These are phyloP conservation scores for Drosophila cardini DNA, from an alignment of 1,140 invertebrate genomes.

Conservation along the genomic window DNA sequence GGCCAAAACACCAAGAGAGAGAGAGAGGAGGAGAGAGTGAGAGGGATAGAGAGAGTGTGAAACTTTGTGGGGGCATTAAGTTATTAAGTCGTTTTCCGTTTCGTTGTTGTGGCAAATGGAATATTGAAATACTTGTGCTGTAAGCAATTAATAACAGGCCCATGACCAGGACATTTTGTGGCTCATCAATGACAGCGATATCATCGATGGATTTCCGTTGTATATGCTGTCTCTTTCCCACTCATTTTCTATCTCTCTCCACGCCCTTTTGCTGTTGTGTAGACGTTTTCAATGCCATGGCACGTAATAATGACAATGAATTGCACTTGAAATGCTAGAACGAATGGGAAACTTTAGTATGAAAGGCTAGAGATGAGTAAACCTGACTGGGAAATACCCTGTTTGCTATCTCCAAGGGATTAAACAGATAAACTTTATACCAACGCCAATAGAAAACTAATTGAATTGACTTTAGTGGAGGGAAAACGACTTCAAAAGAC, in stretches of 20 bases:
- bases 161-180: slow-evolving; percentile 47
- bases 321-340: slow-evolving; percentile 68
- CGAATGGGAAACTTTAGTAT: background rate
- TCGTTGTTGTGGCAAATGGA: slow-evolving; percentile 38
- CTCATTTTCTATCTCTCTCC: background rate
- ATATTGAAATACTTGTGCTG: slow-evolving; percentile 68
- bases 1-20: background rate
- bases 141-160: slow-evolving; percentile 74
- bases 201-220: slow-evolving; percentile 31
- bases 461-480: no score
- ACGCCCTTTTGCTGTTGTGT: slow-evolving; percentile 19
- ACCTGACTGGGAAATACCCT: background rate
- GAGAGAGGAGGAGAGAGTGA: background rate
- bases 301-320: slow-evolving; percentile 78
- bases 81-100: slow-evolving; percentile 74
- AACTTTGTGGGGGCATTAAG: slow-evolving; percentile 73
- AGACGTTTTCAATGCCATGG: slow-evolving; percentile 72
- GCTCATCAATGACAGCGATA: slow-evolving; percentile 41
- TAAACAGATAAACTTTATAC: no score
- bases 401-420: background rate
- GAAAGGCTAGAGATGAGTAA: slow-evolving; percentile 13
- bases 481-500: no score
- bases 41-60: slow-evolving; percentile 40
- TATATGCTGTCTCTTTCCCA: background rate
- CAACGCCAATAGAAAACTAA: no score